These are phyloP conservation scores for Aleiodes testaceus DNA, from an alignment of 2,888 invertebrate species.

Conservation along the genomic window DNA sequence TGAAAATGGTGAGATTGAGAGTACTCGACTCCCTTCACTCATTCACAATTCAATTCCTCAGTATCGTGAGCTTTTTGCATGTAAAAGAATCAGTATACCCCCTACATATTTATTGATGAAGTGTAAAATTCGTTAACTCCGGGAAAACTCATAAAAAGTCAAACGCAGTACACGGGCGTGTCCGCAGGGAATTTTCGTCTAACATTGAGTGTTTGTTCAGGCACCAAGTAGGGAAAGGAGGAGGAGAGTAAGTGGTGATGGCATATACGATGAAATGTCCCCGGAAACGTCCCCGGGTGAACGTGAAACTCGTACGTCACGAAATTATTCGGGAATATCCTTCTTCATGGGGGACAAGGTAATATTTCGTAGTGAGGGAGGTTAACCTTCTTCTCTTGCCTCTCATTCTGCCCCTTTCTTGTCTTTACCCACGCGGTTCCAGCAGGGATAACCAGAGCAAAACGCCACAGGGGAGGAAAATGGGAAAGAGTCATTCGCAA, in stretches of 20 bases:
- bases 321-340: constrained; percentile 64
- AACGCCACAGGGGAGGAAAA: constrained; percentile 46
- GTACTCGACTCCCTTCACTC: too few species aligned
- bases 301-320: constrained; percentile 57
- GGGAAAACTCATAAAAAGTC: neutral
- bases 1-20: too few species aligned
- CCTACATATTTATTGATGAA: neutral
- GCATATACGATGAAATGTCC: constrained; percentile 2
- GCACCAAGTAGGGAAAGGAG: neutral
- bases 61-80: neutral
- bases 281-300: constrained; percentile 37
- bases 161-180: constrained; percentile 12
- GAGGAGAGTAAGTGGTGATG: neutral
- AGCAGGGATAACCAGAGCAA: constrained; percentile 55
- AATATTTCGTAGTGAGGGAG: constrained; percentile 62
- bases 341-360: constrained; percentile 59
- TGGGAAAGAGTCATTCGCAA: constrained; percentile 52
- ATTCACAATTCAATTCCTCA: too few species aligned
- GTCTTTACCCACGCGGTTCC: constrained; percentile 38
- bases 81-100: neutral
- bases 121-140: neutral
- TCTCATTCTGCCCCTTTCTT: constrained; percentile 12
- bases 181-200: constrained; percentile 10
- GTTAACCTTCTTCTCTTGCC: constrained; percentile 34
- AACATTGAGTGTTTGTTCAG: constrained; percentile 13